These are phyloP conservation scores for Hirtodrosophila duncani DNA, from an alignment of 2,888 invertebrate genomes.

Conservation along the genomic window DNA sequence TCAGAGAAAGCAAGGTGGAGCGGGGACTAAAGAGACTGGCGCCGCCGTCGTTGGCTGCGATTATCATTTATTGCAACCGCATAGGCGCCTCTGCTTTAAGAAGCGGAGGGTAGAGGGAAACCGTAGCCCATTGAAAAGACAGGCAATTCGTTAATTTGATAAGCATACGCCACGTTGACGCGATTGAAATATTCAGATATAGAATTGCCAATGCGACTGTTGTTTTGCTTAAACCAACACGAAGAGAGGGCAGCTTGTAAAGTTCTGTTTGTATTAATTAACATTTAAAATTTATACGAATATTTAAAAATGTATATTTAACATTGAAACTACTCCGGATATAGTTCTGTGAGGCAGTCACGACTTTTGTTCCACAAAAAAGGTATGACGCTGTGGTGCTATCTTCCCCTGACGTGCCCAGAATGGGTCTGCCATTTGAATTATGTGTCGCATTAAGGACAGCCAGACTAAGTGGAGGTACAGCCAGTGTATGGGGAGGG, in stretches of 20 bases:
- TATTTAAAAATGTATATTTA: too few relatives aligned
- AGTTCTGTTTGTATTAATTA: too few relatives aligned
- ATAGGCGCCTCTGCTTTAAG: too few relatives aligned
- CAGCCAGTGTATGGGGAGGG: background rate
- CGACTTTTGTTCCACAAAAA: too few relatives aligned
- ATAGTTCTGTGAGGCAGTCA: too few relatives aligned
- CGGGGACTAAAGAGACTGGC: background rate
- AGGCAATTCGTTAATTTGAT: conserved; percentile 69
- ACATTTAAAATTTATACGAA: too few relatives aligned
- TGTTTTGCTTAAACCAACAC: conserved; percentile 15
- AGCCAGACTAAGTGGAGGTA: background rate
- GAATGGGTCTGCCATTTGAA: conserved; percentile 40
- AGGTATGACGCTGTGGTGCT: background rate
- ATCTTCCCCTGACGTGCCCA: background rate
- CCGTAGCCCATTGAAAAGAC: conserved; percentile 48
- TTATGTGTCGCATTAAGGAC: conserved; percentile 61
- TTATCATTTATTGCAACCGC: conserved; percentile 69
- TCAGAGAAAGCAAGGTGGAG: conserved; percentile 19
- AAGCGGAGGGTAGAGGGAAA: conserved; percentile 29
- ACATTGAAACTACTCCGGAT: too few relatives aligned
- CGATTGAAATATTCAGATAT: conserved; percentile 39
- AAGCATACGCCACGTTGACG: conserved; percentile 60
- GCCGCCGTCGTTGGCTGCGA: conserved; percentile 25
- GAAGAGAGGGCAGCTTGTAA: too few relatives aligned
- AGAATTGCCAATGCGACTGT: conserved; percentile 22